These are phyloP conservation scores for Anguilla anguilla DNA, from an alignment of 2,797 vertebrate genomes.

Conservation along the genomic window DNA sequence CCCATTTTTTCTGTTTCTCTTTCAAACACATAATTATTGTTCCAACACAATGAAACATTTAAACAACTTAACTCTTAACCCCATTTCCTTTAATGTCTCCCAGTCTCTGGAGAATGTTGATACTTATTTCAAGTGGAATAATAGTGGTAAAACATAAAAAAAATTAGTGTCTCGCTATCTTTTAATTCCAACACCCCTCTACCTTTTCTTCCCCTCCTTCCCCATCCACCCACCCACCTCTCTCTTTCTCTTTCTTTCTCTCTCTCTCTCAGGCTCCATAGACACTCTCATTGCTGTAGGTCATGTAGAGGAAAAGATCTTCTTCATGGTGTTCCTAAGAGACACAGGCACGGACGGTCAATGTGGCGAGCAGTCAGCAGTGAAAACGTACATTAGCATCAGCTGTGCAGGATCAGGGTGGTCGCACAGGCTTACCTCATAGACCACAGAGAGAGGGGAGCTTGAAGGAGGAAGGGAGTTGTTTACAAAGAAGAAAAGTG, in stretches of 20 bases:
- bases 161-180: slow-evolving; percentile 30
- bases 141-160: slow-evolving; percentile 60
- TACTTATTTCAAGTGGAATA: slow-evolving; percentile 49
- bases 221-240: slow-evolving; percentile 19
- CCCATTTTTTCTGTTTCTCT: background rate
- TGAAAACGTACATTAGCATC: background rate
- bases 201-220: slow-evolving; percentile 26
- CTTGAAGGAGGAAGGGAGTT: slow-evolving; percentile 96
- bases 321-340: slow-evolving; percentile 93
- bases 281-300: slow-evolving; percentile 97
- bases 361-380: background rate
- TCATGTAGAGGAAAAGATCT: slow-evolving; percentile 96
- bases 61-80: slow-evolving; percentile 35
- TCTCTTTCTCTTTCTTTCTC: background rate
- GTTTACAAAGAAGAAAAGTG: slow-evolving; percentile 98
- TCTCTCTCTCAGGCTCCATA: slow-evolving; percentile 84
- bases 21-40: slow-evolving; percentile 40
- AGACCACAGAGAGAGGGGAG: slow-evolving; percentile 91
- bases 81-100: slow-evolving; percentile 35
- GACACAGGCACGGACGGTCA: slow-evolving; percentile 29
- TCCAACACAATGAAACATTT: slow-evolving; percentile 58
- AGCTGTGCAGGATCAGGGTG: too few relatives aligned
- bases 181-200: slow-evolving; percentile 31
- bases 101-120: slow-evolving; percentile 52
- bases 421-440: slow-evolving; percentile 77